Conservation (phyloP, 2,113 vertebrate genomes). For the Diphyllodes magnificus region DNA sequence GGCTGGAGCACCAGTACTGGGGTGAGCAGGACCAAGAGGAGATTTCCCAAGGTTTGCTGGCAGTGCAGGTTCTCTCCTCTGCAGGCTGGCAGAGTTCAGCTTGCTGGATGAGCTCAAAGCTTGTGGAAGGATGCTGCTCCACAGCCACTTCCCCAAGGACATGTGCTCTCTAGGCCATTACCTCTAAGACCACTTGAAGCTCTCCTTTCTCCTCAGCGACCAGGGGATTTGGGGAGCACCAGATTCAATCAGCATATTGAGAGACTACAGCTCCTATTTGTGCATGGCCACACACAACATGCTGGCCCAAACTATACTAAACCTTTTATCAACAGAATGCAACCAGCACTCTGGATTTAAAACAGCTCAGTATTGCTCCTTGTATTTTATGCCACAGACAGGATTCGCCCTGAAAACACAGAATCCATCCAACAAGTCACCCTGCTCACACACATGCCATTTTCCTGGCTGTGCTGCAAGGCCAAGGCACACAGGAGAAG, state of each 20-base stretch:
- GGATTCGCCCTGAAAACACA: background rate
- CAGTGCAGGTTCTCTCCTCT: background rate
- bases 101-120: background rate
- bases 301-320: background rate
- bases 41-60: background rate
- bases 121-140: background rate
- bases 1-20: background rate
- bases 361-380: background rate
- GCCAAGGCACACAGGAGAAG: background rate
- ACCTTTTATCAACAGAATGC: background rate
- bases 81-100: background rate
- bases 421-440: background rate
- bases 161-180: fast-evolving
- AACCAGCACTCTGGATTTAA: background rate
- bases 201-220: background rate
- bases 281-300: background rate
- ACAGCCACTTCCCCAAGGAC: background rate
- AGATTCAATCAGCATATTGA: background rate
- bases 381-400: fast-evolving
- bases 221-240: background rate
- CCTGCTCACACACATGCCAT: background rate
- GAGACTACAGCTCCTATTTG: background rate
- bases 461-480: background rate
- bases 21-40: background rate
- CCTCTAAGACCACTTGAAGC: background rate